Percentiles rank a stretch among this genome's conserved stretches.
Evolutionary conservation across 2,888 invertebrate genomes (phyloP).

Genomic region (Bombylius major): DNA sequence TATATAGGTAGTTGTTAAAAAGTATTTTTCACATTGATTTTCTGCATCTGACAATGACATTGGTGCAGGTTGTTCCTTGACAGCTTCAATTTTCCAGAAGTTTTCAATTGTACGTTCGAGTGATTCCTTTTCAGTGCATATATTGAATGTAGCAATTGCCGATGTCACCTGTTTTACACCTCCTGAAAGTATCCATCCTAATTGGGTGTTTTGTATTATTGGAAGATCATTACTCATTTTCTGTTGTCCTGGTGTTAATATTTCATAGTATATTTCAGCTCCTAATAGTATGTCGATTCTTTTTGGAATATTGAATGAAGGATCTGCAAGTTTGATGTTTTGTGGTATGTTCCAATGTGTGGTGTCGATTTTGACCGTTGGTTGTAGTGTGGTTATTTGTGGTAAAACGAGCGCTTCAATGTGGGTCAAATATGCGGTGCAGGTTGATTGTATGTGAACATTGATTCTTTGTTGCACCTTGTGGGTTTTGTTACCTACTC

Average conservation of each 20-base stretch:
- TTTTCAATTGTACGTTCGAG: background rate
- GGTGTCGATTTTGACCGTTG: slow-evolving; percentile 7
- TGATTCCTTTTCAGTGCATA: background rate
- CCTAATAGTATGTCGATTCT: slow-evolving; percentile 14
- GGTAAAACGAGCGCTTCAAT: slow-evolving; percentile 12
- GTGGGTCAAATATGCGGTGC: background rate
- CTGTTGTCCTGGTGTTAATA: background rate
- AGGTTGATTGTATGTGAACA: background rate
- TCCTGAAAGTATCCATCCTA: background rate
- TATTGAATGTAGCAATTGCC: background rate
- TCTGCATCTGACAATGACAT: background rate
- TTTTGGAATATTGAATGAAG: slow-evolving; percentile 11
- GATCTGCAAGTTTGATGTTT: slow-evolving; percentile 14
- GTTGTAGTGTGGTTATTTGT: slow-evolving; percentile 15
- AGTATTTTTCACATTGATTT: background rate
- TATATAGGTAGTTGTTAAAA: no score
- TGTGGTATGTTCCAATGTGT: slow-evolving; percentile 9
- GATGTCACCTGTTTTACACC: background rate
- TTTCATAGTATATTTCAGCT: slow-evolving; percentile 4
- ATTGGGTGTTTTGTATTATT: background rate
- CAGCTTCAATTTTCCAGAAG: background rate
- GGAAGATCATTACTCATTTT: background rate
- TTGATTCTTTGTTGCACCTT: background rate
- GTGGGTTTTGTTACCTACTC: no score
- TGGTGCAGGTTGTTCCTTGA: background rate